Percentiles rank a stretch among this genome's conserved stretches.
Evolutionary conservation across 1,140 invertebrate genomes (phyloP).

Genomic region (Sycophaga agraensis): DNA sequence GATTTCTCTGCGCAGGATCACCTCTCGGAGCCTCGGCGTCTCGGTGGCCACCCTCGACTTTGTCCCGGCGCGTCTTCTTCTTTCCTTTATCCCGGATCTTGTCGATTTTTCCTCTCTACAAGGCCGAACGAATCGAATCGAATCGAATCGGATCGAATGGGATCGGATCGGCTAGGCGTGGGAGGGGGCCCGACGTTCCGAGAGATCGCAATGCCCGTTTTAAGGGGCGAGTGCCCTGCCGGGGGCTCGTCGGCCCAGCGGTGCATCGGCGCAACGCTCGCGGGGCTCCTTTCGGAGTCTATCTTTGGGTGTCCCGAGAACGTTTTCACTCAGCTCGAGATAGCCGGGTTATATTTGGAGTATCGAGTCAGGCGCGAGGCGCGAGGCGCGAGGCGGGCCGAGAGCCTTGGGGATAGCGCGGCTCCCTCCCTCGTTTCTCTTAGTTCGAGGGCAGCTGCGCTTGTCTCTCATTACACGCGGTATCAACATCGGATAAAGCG

Average conservation of each 20-base stretch:
- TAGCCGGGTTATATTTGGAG: slow-evolving; percentile 17
- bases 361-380: slow-evolving; percentile 11
- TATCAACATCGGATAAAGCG: slow-evolving; percentile 21
- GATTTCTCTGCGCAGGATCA: not conserved
- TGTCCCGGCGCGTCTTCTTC: not conserved
- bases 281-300: too few species aligned
- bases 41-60: not conserved
- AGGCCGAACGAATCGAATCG: slow-evolving; percentile 1
- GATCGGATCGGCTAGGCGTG: too few species aligned
- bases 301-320: slow-evolving; percentile 1
- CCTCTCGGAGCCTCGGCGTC: not conserved
- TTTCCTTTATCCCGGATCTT: too few species aligned
- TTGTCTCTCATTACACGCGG: slow-evolving; percentile 18
- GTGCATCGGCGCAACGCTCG: too few species aligned
- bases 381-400: not conserved
- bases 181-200: too few species aligned
- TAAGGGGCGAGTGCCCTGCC: too few species aligned
- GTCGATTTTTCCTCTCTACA: slow-evolving; percentile 24
- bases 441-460: slow-evolving; percentile 13
- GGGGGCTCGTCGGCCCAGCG: too few species aligned
- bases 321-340: not conserved
- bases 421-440: slow-evolving; percentile 17
- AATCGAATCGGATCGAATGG: too few species aligned
- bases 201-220: too few species aligned
- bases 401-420: too few species aligned